A percentile compares a stretch with the other conserved stretches of the same genome.
Evolutionary conservation across 2,888 invertebrate genomes (phyloP).

Genomic region (Lycia hirtaria): DNA sequence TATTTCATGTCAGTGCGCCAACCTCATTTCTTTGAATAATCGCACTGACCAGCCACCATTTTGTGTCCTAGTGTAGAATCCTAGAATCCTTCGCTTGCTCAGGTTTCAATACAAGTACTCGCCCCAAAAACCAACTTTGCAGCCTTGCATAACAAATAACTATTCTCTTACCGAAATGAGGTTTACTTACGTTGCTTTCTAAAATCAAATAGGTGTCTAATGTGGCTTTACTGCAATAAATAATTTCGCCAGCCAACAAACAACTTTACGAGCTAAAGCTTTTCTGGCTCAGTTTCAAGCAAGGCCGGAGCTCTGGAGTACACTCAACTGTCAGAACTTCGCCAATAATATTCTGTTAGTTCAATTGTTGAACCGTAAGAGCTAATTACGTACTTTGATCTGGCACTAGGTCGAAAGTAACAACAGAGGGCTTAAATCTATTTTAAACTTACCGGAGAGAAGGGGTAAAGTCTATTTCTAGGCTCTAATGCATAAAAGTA

Average conservation of each 20-base stretch:
- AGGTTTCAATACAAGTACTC: too few relatives aligned
- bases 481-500: too few relatives aligned
- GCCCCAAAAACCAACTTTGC: too few relatives aligned
- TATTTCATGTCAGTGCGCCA: too few relatives aligned
- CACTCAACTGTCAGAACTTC: slow-evolving; percentile 17
- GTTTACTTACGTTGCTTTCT: background rate
- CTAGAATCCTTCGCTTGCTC: too few relatives aligned
- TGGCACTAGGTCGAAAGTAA: background rate
- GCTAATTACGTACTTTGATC: background rate
- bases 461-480: too few relatives aligned
- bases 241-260: slow-evolving; percentile 18
- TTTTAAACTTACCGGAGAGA: too few relatives aligned
- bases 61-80: too few relatives aligned
- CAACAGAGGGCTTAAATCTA: background rate
- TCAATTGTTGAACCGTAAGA: slow-evolving; percentile 2
- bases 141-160: background rate
- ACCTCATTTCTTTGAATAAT: too few relatives aligned
- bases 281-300: slow-evolving; percentile 24
- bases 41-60: too few relatives aligned
- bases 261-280: slow-evolving; percentile 22
- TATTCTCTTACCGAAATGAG: background rate
- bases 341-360: slow-evolving; percentile 17
- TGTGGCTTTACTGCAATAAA: slow-evolving; percentile 6
- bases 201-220: background rate
- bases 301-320: background rate